These are phyloP conservation scores for Dendrolimus punctatus DNA, from an alignment of 1,140 invertebrate genomes.

Conservation along the genomic window DNA sequence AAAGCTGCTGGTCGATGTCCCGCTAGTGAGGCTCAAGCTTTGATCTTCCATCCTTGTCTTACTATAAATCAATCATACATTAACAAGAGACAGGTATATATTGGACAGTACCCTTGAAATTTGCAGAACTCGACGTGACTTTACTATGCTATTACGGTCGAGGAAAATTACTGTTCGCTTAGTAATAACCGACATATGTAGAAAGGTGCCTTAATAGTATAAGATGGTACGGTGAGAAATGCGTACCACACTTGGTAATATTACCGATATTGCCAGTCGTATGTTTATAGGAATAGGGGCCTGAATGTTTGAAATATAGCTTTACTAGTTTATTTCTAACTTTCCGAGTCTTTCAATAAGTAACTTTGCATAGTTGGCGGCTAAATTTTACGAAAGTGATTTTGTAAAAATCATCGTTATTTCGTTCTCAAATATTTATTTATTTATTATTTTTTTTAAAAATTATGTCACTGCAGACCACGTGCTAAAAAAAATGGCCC, in stretches of 20 bases:
- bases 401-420: too few relatives aligned
- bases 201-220: conserved; percentile 23
- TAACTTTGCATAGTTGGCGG: too few relatives aligned
- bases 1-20: conserved; percentile 71
- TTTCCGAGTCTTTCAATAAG: too few relatives aligned
- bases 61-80: conserved; percentile 24
- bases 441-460: too few relatives aligned
- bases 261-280: conserved; percentile 32
- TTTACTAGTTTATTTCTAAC: conserved; percentile 24
- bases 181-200: conserved; percentile 45
- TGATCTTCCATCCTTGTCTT: conserved; percentile 34
- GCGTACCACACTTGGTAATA: conserved; percentile 24
- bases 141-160: conserved; percentile 59
- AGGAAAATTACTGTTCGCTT: conserved; percentile 55
- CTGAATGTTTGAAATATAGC: conserved; percentile 33
- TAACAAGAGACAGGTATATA: conserved; percentile 34
- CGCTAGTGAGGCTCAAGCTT: conserved; percentile 58
- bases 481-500: too few relatives aligned
- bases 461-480: too few relatives aligned
- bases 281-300: conserved; percentile 30
- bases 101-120: conserved; percentile 25
- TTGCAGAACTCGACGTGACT: conserved; percentile 62
- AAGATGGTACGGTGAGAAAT: conserved; percentile 22
- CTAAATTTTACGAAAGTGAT: too few relatives aligned
- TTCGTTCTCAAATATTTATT: too few relatives aligned